Conservation (phyloP, 2,888 invertebrate genomes). For the Aporophyla nigra region DNA sequence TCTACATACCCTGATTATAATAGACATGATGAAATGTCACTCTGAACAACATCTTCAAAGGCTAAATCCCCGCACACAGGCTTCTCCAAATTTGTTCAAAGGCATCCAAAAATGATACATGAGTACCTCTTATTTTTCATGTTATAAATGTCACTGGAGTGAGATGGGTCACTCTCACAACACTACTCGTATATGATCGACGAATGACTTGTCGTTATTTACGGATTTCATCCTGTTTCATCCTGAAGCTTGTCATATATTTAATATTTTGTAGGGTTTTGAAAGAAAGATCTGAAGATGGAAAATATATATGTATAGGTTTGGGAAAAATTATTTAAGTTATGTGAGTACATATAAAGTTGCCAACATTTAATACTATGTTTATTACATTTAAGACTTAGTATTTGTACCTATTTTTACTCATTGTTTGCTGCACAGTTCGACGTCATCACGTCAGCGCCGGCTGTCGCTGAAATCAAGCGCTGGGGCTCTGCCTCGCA, state of each 20-base stretch:
- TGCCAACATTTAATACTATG: no score
- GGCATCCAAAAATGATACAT: conserved; percentile 53
- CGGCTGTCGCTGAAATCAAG: no score
- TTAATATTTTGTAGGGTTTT: conserved; percentile 24
- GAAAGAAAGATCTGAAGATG: neutral
- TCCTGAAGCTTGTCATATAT: conserved; percentile 15
- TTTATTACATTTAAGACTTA: no score
- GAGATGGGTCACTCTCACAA: conserved; percentile 57
- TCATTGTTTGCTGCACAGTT: no score
- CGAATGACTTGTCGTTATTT: conserved; percentile 61
- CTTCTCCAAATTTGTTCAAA: conserved; percentile 61
- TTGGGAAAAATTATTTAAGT: no score
- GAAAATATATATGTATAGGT: conserved; percentile 5
- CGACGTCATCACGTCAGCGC: no score
- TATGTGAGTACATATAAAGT: no score
- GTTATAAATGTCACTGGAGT: conserved; percentile 62
- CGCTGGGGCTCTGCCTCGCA: no score
- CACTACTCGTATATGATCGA: conserved; percentile 58
- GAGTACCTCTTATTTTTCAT: conserved; percentile 61
- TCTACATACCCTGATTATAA: conserved; percentile 1
- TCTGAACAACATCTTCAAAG: conserved; percentile 42
- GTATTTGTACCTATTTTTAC: no score
- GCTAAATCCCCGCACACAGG: conserved; percentile 18
- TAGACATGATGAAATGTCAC: conserved; percentile 18
- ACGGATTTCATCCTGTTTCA: conserved; percentile 43